Evolutionary conservation across 2,797 vertebrate genomes (phyloP), one percentile per base, ranked within the genome.

Genomic region (Rhinoraja longicauda): DNA sequence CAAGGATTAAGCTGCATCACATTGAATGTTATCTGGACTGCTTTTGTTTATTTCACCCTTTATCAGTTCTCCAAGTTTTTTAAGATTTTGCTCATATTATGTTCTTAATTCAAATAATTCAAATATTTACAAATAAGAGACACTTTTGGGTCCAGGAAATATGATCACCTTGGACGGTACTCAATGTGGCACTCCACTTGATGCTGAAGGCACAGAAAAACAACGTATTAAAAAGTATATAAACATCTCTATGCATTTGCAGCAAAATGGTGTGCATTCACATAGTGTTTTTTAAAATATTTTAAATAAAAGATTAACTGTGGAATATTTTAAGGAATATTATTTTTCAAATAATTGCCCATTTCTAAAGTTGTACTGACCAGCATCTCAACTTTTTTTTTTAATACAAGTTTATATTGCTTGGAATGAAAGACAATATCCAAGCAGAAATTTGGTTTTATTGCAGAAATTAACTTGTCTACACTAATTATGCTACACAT

Each of bases 391-490:
- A 91, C 9, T 91, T 21, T 53, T 53, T 53, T 53, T 53, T 92
- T 59, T 45, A 53, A 13, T 45, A 45, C 10, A 70, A n/a, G 5
- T 73, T 73, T 53, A 17, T 75, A 36, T 32, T 21, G 17, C 59
- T 88, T 19, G n/a, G 15, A 88, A 64, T 90, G 32, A 90, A 90
- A 29, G 21, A 57, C 75, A 53, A 73, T 92, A 45, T 29, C 90
- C 12, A 75, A 92, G 90, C 39, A 75, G 17, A 26, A 75, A 39
- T 13, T 45, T 75, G 26, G 26, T 45, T 73, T 70, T 4, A n/a
- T 32, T 91, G 19, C 4, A 45, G 12, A 91, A 91, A 91, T 45
- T 91, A 91, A 91, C 57, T 32, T 73, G 90, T 17, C 90, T 73
- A 72, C 39, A 73, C 19, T 53, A 24, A 67, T 45, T 53, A 73